Percentiles rank a stretch among this genome's conserved stretches.
These are phyloP conservation scores for Hippocampus guttulatus DNA, from an alignment of 2,113 vertebrate species.

Conservation along the genomic window DNA sequence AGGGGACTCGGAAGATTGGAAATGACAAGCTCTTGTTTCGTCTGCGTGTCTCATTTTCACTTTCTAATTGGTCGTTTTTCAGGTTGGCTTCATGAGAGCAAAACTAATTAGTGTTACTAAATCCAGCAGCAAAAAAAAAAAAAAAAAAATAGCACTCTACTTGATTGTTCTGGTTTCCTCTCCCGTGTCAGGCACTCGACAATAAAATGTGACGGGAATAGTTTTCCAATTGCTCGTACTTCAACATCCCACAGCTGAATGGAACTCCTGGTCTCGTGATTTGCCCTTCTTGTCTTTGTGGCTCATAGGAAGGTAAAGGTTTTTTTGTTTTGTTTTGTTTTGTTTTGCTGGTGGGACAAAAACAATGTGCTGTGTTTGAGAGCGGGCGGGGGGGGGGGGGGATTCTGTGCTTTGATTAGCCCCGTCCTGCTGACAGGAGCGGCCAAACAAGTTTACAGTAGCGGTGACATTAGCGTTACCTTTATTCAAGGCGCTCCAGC, in stretches of 20 bases:
- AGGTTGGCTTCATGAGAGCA: conserved; percentile 78
- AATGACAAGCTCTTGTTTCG: conserved; percentile 70
- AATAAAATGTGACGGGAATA: conserved; percentile 75
- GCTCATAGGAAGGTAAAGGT: conserved; percentile 52
- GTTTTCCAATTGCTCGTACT: conserved; percentile 66
- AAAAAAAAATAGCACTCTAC: conserved; percentile 47
- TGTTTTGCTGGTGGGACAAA: conserved; percentile 36
- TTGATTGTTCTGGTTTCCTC: conserved; percentile 79
- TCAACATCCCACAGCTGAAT: conserved; percentile 60
- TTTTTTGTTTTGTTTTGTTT: neutral
- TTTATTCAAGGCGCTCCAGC: conserved; percentile 86
- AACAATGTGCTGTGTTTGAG: conserved; percentile 60
- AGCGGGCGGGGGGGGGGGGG: conserved; percentile 47
- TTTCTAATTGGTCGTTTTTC: conserved; percentile 79
- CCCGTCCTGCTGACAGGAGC: conserved; percentile 79
- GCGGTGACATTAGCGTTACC: conserved; percentile 86
- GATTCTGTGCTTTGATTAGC: conserved; percentile 76
- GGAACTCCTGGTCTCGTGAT: conserved; percentile 64
- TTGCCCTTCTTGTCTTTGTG: conserved; percentile 63
- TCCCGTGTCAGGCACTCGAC: conserved; percentile 67
- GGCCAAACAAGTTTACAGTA: conserved; percentile 85
- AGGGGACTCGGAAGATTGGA: conserved; percentile 49
- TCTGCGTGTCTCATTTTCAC: conserved; percentile 70
- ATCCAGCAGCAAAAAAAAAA: conserved; percentile 68
- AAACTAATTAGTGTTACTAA: conserved; percentile 83